Evolutionary conservation across 2,113 vertebrate genomes (phyloP).

Genomic region (Podocnemis expansa): DNA sequence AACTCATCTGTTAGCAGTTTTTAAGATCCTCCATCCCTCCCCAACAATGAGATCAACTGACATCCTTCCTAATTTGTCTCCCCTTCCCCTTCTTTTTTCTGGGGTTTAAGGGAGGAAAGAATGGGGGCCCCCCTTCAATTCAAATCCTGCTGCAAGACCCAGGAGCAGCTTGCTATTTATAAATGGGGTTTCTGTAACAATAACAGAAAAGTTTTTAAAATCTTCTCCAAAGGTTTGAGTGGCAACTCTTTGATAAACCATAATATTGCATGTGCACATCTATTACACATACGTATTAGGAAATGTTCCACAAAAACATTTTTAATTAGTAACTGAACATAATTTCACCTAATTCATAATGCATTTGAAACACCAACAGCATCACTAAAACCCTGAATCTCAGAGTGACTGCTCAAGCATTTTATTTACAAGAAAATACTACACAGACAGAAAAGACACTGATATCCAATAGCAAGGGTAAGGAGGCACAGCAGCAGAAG

Average conservation of each 20-base stretch:
- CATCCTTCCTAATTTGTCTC: not conserved
- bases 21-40: not conserved
- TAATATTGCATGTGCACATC: not conserved
- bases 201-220: not conserved
- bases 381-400: not conserved
- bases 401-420: not conserved
- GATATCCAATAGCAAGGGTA: not conserved
- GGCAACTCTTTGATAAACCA: not conserved
- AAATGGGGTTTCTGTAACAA: not conserved
- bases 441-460: not conserved
- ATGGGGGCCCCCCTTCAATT: not conserved
- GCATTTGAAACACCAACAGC: fast-evolving
- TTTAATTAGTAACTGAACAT: not conserved
- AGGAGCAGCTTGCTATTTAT: not conserved
- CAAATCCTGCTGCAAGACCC: not conserved
- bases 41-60: not conserved
- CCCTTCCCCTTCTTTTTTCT: not conserved
- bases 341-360: not conserved
- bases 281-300: no score
- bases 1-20: not conserved
- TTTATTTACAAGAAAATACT: not conserved
- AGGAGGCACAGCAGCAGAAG: not conserved
- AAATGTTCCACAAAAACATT: not conserved
- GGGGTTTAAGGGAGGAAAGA: not conserved
- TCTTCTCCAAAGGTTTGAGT: not conserved